Conservation (phyloP, 1,140 invertebrate genomes). For the Ruditapes philippinarum region DNA sequence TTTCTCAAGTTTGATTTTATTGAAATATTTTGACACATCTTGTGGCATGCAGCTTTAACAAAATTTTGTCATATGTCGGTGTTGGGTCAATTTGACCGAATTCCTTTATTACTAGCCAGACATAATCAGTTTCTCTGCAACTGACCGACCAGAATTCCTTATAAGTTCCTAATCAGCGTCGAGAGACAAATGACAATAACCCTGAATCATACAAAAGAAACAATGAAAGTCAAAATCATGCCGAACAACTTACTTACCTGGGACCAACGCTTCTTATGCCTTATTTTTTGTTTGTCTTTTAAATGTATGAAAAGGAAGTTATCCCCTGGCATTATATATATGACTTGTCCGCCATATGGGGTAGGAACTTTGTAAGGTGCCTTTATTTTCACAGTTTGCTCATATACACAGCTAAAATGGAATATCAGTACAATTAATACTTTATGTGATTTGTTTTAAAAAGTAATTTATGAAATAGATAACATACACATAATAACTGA, state of each 20-base stretch:
- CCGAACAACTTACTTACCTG: too few relatives aligned
- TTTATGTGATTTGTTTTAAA: too few relatives aligned
- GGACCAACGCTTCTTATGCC: constrained; percentile 92
- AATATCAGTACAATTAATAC: neutral
- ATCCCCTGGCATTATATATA: constrained; percentile 98
- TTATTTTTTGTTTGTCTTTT: constrained; percentile 98
- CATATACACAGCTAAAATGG: constrained; percentile 90
- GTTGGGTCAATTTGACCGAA: neutral
- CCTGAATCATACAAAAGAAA: too few relatives aligned
- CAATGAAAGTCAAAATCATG: too few relatives aligned
- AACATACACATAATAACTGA: too few relatives aligned
- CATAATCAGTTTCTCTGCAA: too few relatives aligned
- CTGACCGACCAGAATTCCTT: too few relatives aligned
- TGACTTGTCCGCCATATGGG: constrained; percentile 97
- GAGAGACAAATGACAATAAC: too few relatives aligned
- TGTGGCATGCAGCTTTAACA: too few relatives aligned
- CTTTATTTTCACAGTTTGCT: constrained; percentile 87
- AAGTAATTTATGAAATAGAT: too few relatives aligned
- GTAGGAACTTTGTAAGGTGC: constrained; percentile 97
- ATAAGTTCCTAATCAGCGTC: too few relatives aligned
- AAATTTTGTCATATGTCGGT: neutral
- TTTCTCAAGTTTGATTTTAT: neutral
- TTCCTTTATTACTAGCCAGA: neutral
- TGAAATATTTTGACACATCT: too few relatives aligned
- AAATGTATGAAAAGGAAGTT: constrained; percentile 99